These are phyloP conservation scores for Laticauda colubrina DNA, from an alignment of 2,113 vertebrate species.

Conservation along the genomic window DNA sequence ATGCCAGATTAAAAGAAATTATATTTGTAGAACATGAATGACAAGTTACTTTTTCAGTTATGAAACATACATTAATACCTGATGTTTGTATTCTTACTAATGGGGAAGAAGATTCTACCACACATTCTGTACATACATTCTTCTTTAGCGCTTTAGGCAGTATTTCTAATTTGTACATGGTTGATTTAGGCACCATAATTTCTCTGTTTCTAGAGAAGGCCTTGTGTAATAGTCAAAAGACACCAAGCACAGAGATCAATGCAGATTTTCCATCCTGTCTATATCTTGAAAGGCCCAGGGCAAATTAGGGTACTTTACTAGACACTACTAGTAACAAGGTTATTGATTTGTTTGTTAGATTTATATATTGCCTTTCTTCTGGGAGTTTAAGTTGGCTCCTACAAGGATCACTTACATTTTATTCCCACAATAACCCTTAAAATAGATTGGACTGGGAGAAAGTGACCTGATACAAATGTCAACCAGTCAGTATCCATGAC, in stretches of 20 bases:
- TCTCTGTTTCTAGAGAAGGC: neutral
- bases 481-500: neutral
- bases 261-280: neutral
- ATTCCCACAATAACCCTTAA: neutral
- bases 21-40: neutral
- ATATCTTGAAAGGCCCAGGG: neutral
- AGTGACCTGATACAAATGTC: neutral
- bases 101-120: neutral
- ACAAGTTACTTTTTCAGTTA: neutral
- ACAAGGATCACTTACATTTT: neutral
- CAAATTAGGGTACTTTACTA: neutral
- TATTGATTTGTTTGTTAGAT: neutral
- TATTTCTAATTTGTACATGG: neutral
- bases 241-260: neutral
- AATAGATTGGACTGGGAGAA: neutral
- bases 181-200: neutral
- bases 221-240: neutral
- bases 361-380: neutral
- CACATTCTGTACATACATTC: neutral
- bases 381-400: neutral
- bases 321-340: neutral
- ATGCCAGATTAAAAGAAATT: neutral
- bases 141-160: neutral
- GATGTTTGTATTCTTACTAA: neutral
- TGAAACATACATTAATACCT: neutral